These are phyloP conservation scores for Zosterops hypoxanthus DNA, from an alignment of 2,113 vertebrate species.

Conservation along the genomic window DNA sequence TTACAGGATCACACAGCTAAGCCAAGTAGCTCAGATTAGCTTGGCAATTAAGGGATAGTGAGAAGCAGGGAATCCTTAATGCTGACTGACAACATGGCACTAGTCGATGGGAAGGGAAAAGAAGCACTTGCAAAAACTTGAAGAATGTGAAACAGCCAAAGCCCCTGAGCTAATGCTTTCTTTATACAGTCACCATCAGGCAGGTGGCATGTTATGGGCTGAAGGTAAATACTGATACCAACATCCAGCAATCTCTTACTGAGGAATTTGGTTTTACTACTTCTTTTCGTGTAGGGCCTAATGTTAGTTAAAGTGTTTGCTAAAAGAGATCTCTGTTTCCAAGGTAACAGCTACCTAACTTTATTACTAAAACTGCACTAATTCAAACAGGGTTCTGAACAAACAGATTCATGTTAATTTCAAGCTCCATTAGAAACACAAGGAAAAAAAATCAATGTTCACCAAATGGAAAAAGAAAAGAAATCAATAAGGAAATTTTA, in stretches of 20 bases:
- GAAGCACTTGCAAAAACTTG: not conserved
- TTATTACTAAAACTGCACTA: slow-evolving; percentile 48
- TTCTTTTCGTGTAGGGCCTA: slow-evolving; percentile 3
- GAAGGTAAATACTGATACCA: not conserved
- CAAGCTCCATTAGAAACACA: slow-evolving; percentile 66
- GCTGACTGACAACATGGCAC: slow-evolving; percentile 24
- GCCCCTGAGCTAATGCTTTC: not conserved
- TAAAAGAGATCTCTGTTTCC: slow-evolving; percentile 51
- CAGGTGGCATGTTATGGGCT: not conserved
- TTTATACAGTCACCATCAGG: not conserved
- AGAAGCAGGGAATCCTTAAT: slow-evolving; percentile 8
- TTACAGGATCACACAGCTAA: slow-evolving; percentile 21
- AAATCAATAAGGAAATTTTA: slow-evolving; percentile 48
- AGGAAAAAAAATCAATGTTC: slow-evolving; percentile 54
- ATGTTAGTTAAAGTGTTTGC: slow-evolving; percentile 32
- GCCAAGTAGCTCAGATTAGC: slow-evolving; percentile 11
- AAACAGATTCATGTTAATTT: slow-evolving; percentile 62
- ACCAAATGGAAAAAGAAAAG: slow-evolving; percentile 43
- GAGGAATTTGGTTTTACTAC: not conserved
- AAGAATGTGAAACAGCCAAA: not conserved
- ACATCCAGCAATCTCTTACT: not conserved
- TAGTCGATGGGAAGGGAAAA: not conserved
- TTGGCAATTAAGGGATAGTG: slow-evolving; percentile 39
- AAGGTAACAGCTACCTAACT: slow-evolving; percentile 62
- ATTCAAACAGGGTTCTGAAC: slow-evolving; percentile 38